These are phyloP conservation scores for Myiopsitta monachus DNA, from an alignment of 2,113 vertebrate genomes.

Conservation along the genomic window DNA sequence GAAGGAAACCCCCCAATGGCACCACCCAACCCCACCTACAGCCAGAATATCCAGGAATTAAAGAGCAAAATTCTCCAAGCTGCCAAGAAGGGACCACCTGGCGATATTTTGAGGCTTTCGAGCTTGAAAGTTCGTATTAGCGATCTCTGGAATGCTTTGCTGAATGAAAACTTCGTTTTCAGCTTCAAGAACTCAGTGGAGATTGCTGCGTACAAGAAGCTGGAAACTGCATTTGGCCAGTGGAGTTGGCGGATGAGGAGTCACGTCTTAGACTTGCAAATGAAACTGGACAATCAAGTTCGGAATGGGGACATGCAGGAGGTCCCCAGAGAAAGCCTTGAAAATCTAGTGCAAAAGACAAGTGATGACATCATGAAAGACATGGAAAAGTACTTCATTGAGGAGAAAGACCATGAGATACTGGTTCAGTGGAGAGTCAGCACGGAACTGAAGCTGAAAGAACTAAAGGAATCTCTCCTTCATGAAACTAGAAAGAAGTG, in stretches of 20 bases:
- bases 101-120: slow-evolving; percentile 25
- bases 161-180: slow-evolving; percentile 72
- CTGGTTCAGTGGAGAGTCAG: slow-evolving; percentile 58
- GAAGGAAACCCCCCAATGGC: slow-evolving; percentile 73
- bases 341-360: neutral
- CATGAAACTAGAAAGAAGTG: slow-evolving; percentile 18
- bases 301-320: neutral
- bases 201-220: slow-evolving; percentile 49
- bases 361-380: neutral
- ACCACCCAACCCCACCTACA: slow-evolving; percentile 71
- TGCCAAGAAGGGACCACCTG: neutral
- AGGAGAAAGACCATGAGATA: slow-evolving; percentile 54
- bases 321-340: neutral
- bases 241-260: slow-evolving; percentile 68
- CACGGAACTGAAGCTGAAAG: slow-evolving; percentile 16
- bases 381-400: slow-evolving; percentile 54
- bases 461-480: slow-evolving; percentile 30
- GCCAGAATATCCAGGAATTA: slow-evolving; percentile 62
- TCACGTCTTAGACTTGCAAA: slow-evolving; percentile 50
- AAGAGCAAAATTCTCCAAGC: slow-evolving; percentile 56
- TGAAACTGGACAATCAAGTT: slow-evolving; percentile 45
- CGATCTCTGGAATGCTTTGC: slow-evolving; percentile 65
- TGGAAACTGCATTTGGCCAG: slow-evolving; percentile 40
- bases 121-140: slow-evolving; percentile 22
- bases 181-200: slow-evolving; percentile 72